phyloP scores from a whole-genome alignment of 2,888 invertebrate species.

The Diloba caeruleocephala region DNA sequence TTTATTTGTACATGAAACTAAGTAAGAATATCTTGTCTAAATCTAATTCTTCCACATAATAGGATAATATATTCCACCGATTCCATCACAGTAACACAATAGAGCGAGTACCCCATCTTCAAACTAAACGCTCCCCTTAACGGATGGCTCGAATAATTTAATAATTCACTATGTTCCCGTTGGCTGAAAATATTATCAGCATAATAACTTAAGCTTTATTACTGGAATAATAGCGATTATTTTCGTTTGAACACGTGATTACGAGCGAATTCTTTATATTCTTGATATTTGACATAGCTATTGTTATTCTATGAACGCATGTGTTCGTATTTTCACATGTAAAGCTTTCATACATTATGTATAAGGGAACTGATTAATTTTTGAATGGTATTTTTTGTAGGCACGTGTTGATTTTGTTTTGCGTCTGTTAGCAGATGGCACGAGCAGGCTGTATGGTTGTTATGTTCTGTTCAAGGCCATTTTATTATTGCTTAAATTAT shows the following conservation, averaged over 20 bases:
- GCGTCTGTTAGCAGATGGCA: constrained; percentile 19
- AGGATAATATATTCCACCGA: constrained; percentile 21
- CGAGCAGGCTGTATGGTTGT: neutral
- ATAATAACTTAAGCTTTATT: constrained; percentile 63
- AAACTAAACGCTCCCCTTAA: constrained; percentile 62
- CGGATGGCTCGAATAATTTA: constrained; percentile 75
- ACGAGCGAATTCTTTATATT: constrained; percentile 43
- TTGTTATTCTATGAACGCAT: constrained; percentile 53
- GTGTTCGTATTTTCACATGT: constrained; percentile 48
- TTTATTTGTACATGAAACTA: too few relatives aligned
- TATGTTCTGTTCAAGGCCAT: neutral
- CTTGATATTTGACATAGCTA: constrained; percentile 54
- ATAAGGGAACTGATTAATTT: constrained; percentile 47
- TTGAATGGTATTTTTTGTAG: constrained; percentile 26
- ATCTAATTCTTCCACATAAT: constrained; percentile 20
- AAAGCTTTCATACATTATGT: constrained; percentile 41
- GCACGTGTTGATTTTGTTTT: constrained; percentile 34
- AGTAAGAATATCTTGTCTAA: too few relatives aligned
- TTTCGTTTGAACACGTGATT: constrained; percentile 56
- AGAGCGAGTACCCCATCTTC: constrained; percentile 39
- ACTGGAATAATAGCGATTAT: constrained; percentile 57
- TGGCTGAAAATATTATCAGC: constrained; percentile 60
- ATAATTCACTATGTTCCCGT: constrained; percentile 69
- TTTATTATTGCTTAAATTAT: neutral
- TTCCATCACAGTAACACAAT: constrained; percentile 15